These are phyloP conservation scores for Cyanocitta stelleri DNA, from an alignment of 2,113 vertebrate species.

Conservation along the genomic window DNA sequence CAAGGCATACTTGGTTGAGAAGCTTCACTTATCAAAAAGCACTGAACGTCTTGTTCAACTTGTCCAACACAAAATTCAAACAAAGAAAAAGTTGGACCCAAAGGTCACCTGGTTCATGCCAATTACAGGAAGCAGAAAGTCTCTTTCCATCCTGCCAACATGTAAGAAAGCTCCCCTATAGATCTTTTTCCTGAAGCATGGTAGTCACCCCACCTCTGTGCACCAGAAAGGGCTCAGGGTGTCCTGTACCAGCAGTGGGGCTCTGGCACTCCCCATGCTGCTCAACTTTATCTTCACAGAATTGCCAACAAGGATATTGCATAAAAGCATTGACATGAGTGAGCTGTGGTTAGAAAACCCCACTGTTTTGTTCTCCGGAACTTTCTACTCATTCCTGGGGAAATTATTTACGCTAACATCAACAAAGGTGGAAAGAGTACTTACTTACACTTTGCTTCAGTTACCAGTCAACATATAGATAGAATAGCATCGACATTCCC, in stretches of 20 bases:
- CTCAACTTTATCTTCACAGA: neutral
- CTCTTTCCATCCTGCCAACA: neutral
- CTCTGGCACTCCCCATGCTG: neutral
- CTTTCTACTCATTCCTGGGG: neutral
- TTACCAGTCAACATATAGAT: neutral
- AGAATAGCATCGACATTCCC: neutral
- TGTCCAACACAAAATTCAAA: neutral
- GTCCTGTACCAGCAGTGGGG: neutral
- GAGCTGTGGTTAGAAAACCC: neutral
- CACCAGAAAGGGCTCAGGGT: neutral
- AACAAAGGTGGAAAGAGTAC: neutral
- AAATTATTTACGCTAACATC: neutral
- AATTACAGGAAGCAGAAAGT: neutral
- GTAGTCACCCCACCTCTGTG: neutral
- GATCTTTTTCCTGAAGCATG: neutral
- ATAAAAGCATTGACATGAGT: neutral
- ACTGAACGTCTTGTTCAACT: neutral
- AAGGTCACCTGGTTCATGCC: neutral
- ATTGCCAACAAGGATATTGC: neutral
- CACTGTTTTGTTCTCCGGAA: neutral
- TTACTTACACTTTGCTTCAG: neutral
- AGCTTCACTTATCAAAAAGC: neutral
- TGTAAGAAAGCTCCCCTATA: neutral
- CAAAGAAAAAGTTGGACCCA: neutral
- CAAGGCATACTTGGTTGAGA: neutral